Conservation (phyloP, 1,140 invertebrate genomes). For the Wasmannia auropunctata region DNA sequence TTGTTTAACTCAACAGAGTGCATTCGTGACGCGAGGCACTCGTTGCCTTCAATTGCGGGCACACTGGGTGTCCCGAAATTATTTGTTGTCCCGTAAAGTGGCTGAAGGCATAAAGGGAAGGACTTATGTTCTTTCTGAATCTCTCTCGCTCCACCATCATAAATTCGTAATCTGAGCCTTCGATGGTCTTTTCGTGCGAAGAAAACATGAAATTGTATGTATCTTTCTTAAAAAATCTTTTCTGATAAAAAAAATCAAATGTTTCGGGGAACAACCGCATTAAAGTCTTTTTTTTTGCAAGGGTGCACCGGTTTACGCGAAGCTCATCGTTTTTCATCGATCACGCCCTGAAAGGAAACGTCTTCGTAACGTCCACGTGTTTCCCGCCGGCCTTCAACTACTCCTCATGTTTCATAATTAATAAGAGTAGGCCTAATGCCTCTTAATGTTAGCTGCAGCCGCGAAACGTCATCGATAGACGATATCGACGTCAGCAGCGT, state of each 20-base stretch:
- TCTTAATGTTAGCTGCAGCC: background rate
- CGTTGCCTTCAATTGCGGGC: background rate
- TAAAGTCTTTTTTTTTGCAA: slow-evolving; percentile 5
- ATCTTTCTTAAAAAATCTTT: too few relatives aligned
- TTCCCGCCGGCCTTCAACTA: slow-evolving; percentile 37
- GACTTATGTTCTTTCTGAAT: background rate
- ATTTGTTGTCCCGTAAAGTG: background rate
- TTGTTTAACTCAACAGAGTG: background rate
- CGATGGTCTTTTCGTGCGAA: background rate
- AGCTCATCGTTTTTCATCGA: slow-evolving; percentile 35
- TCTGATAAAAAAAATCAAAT: background rate
- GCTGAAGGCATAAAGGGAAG: background rate
- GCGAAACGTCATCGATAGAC: background rate
- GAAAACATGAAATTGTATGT: background rate
- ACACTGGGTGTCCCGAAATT: background rate
- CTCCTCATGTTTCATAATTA: slow-evolving; percentile 54
- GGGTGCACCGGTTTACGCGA: background rate
- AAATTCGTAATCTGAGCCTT: background rate
- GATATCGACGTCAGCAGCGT: slow-evolving; percentile 6
- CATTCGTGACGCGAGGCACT: background rate
- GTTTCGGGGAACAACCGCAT: background rate
- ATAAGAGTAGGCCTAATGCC: slow-evolving; percentile 11
- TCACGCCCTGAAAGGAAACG: background rate
- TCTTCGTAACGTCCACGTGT: slow-evolving; percentile 10
- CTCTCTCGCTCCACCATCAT: background rate